phyloP scores from a whole-genome alignment of 2,888 invertebrate genomes.

The Eledona agricola region DNA sequence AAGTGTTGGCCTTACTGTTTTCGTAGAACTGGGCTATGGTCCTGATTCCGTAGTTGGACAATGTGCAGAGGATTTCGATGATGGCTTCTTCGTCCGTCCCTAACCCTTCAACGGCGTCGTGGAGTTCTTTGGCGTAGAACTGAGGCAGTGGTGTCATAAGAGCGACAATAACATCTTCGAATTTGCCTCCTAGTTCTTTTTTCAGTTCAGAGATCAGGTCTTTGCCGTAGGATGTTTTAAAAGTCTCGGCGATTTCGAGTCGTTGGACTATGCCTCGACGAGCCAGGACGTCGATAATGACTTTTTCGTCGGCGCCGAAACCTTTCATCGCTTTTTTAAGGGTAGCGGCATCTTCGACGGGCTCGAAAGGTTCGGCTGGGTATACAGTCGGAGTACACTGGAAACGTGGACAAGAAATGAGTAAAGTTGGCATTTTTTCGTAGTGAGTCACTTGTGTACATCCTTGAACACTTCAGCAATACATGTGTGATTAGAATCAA shows the following conservation, averaged over 20 bases:
- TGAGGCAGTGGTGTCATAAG: constrained; percentile 90
- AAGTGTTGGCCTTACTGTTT: constrained; percentile 78
- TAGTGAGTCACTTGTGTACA: too few relatives aligned
- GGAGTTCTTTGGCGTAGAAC: constrained; percentile 90
- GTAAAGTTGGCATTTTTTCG: constrained; percentile 2
- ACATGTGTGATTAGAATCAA: too few relatives aligned
- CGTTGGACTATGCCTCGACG: constrained; percentile 90
- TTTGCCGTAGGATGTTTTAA: constrained; percentile 92
- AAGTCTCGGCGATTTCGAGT: constrained; percentile 88
- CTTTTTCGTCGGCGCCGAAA: constrained; percentile 90
- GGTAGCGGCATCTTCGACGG: constrained; percentile 83
- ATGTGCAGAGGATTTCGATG: constrained; percentile 90
- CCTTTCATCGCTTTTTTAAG: constrained; percentile 93
- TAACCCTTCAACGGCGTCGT: constrained; percentile 85
- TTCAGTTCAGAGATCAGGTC: constrained; percentile 82
- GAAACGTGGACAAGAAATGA: too few relatives aligned
- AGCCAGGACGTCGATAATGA: constrained; percentile 89
- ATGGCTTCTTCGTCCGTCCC: constrained; percentile 92
- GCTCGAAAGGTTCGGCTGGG: constrained; percentile 87
- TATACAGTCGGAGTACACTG: constrained; percentile 90
- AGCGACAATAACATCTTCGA: constrained; percentile 90
- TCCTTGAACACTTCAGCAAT: too few relatives aligned
- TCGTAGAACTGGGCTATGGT: constrained; percentile 87
- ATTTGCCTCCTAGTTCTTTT: constrained; percentile 87
- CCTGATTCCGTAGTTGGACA: constrained; percentile 88